Conservation (phyloP, 2,113 vertebrate species). For the Hypanus sabinus region DNA sequence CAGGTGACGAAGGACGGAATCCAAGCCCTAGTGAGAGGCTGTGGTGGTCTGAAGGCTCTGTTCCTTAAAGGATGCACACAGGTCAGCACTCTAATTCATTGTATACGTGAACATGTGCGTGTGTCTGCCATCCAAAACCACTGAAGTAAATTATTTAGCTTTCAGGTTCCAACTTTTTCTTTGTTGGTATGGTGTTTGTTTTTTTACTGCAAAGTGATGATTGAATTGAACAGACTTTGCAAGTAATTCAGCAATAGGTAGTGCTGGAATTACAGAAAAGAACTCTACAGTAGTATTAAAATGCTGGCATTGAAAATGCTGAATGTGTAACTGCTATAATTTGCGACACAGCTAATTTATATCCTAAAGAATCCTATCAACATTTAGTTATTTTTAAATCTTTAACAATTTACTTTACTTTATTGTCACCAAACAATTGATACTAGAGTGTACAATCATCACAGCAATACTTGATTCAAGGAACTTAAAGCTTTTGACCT, state of each 20-base stretch:
- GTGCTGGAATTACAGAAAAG: not conserved
- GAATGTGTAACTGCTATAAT: too few species aligned
- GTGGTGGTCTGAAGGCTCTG: slow-evolving; percentile 80
- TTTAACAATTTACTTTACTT: not conserved
- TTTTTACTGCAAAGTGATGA: not conserved
- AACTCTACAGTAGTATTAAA: not conserved
- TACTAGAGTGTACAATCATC: too few species aligned
- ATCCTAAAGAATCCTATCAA: too few species aligned
- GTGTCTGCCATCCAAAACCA: not conserved
- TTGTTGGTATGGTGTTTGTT: not conserved
- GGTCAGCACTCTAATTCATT: slow-evolving; percentile 54
- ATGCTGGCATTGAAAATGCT: too few species aligned
- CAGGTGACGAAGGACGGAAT: slow-evolving; percentile 97
- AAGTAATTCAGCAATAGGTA: not conserved
- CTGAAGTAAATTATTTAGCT: not conserved
- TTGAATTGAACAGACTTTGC: not conserved
- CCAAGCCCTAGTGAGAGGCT: slow-evolving; percentile 87
- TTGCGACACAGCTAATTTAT: too few species aligned
- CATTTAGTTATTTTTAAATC: not conserved
- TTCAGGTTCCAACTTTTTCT: not conserved
- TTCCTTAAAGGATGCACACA: slow-evolving; percentile 95
- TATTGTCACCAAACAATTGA: too few species aligned
- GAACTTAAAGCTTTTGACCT: too few species aligned
- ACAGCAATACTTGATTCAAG: too few species aligned
- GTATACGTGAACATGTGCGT: too few species aligned